These are phyloP conservation scores for Forbesichthys papilliferus DNA, from an alignment of 2,113 vertebrate species.

Conservation along the genomic window DNA sequence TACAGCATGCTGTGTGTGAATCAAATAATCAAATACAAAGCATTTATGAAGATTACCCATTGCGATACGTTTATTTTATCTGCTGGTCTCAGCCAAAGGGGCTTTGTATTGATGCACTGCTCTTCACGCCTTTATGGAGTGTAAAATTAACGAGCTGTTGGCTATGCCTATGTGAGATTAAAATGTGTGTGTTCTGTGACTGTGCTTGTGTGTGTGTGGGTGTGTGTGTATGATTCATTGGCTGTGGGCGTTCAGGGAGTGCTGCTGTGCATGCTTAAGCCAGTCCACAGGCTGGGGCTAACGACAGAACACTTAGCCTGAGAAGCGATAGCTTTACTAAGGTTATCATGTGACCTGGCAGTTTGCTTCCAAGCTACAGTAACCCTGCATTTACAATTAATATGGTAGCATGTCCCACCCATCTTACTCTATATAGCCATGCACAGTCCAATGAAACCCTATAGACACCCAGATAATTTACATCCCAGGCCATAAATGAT, in stretches of 20 bases:
- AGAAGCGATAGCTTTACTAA: conserved; percentile 6
- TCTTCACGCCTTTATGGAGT: conserved; percentile 62
- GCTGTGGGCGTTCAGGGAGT: conserved; percentile 50
- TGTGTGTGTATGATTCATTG: conserved; percentile 56
- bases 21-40: conserved; percentile 13
- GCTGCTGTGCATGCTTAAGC: conserved; percentile 59
- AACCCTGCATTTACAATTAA: too few relatives aligned
- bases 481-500: too few relatives aligned
- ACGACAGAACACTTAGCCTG: neutral
- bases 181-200: conserved; percentile 27
- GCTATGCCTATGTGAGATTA: conserved; percentile 50
- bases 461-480: too few relatives aligned
- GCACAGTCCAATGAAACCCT: too few relatives aligned
- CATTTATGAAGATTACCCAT: conserved; percentile 55
- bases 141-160: conserved; percentile 68
- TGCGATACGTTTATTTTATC: conserved; percentile 43
- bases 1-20: conserved; percentile 5
- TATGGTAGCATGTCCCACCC: too few relatives aligned
- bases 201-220: conserved; percentile 3
- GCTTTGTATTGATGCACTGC: conserved; percentile 62
- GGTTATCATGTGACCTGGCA: too few relatives aligned
- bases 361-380: too few relatives aligned
- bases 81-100: conserved; percentile 59
- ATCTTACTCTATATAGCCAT: too few relatives aligned
- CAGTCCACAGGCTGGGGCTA: conserved; percentile 46